Evolutionary conservation across 1,140 invertebrate genomes (phyloP), one percentile per base, ranked within the genome.

Genomic region (Drosophila aff.): DNA sequence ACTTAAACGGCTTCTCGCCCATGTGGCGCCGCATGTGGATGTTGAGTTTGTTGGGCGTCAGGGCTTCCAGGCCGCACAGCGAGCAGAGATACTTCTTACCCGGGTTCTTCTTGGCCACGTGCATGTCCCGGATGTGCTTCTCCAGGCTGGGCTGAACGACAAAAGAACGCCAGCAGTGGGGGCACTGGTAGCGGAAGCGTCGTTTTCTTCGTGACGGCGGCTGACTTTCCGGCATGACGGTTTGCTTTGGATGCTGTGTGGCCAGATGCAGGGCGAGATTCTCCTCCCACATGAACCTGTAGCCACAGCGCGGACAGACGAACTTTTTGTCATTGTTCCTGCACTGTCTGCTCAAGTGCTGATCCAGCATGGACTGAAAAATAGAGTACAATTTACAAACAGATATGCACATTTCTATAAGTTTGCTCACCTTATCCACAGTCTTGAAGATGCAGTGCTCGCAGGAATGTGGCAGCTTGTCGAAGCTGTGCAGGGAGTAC

Each of bases 11-110:
- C 36, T 92, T 92, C 9, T 92, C 91, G n/a, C 91, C 85, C 44
- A 76, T 94, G 68, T 95, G 94, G 0, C 94, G 89, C 0, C 94
- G 93, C 94, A 95, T 94, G 58, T 95, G 95, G 2, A 95, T 94
- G 31, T 93, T 94, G 1, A 95, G 85, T 59, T 95, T 95, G 13
- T 94, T 94, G 5, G 94, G 94, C 31, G 94, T 94, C 8, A 94
- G 92, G 69, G 94, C 94, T n/a, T 93, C 93, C 8, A 94, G 91
- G 13, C 94, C 94, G 77, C 94, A 95, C 52, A 94, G 94, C 4
- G 94, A 92, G 71, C 94, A 95, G 7, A 95, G 83, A 65, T 91
- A 94, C 81, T 67, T 85, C 41, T 90, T 83, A 16, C 77, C 74
- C 7, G 79, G 79, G 41, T 83, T 85, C 40, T 81, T 78, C 28